Evolutionary conservation across 2,797 vertebrate species (phyloP), one percentile per base, ranked within the genome.

Genomic region (Gouania willdenowi): DNA sequence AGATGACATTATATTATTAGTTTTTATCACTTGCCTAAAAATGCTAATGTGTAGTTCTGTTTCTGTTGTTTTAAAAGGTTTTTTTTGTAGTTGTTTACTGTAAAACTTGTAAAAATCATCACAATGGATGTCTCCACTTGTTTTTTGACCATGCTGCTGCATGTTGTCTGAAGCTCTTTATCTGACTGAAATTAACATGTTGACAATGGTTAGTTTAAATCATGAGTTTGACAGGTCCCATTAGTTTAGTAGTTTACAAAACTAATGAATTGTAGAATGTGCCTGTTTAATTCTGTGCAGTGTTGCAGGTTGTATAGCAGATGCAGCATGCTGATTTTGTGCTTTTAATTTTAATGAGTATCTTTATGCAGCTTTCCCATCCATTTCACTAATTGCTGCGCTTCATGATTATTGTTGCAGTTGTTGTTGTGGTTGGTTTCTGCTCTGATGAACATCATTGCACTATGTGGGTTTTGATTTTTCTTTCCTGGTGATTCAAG

Each of bases 341-440:
- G 40, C 31, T 31, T 41, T 45, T 4, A 26, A 13, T 64, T 43
- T 50, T 18, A 32, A 39, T 14, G 42, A 32, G 31, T 34, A 13
- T 65, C 27, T 26, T 30, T 52, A 11, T 54, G 41, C 54, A 19
- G 28, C 18, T 0, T 19, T 29, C 18, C 5, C 45, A 42, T 34
- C 31, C 54, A 41, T 65, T 48, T 31, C 18, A 11, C 35, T 52
- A 35, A 56, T 53, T 62, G 35, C 37, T 49, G 45, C 71, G 58
- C 11, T 19, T 66, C 46, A 59, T 60, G 45, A 50, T 50, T 41
- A 7, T 24, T 63, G 33, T 59, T 31, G 16, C 20, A n/a, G n/a
- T n/a, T 47, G 41, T 40, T 26, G 41, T 38, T 49, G 33, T 39
- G 30, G 39, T 30, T 45, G 37, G 47, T 28, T 37, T 48, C 22